Evolutionary conservation across 2,888 invertebrate species (phyloP), one percentile per base, ranked within the genome.

Genomic region (Creontiades dilutus): DNA sequence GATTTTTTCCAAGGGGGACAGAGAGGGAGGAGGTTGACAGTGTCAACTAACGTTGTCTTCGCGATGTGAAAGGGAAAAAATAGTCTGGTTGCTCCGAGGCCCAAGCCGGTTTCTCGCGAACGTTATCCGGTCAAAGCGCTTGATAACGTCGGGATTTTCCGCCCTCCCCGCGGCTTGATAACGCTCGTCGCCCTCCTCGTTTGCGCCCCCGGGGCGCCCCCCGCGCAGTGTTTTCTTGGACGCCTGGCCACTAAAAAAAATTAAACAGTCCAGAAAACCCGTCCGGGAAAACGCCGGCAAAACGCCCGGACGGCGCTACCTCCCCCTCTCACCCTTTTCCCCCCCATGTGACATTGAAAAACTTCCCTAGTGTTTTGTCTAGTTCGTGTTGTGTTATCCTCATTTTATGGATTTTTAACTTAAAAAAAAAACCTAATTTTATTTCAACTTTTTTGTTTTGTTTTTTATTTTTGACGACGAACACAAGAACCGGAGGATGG

Each of bases 1-100:
- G 95, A 95, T 95, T 95, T 95, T 52, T 95, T 95, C 61, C 46
- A 78, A 46, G 89, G 85, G 84, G 89, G 75, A 76, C 47, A 16
- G n/a, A 76, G 52, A 52, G 48, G 88, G 87, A 86, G 94, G 85
- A 85, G 95, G 95, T 95, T 95, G 95, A 95, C 95, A 95, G 94
- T 95, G 95, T 94, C 94, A 95, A 94, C 94, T 93, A 93, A 93
- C 94, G 94, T 94, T 94, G 93, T 93, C 93, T 94, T 94, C 93
- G 93, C 94, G 93, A 94, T 93, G 93, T 93, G 93, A 94, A 93
- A 93, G 68, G 80, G 75, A 82, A 89, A 89, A 89, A 89, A 89
- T 81, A 89, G 89, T 81, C 89, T 86, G 86, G 86, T 86, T 47
- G 75, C 86, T 48, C 68, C 86, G 61, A 68, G 68, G 68, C 68